phyloP scores from a whole-genome alignment of 2,113 vertebrate genomes.

The Xenopus tropicalis region UCB_Xtro_10.0 CM004447.2:8316501-8317000 shows the following conservation, averaged over 20 bases:
- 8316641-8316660: slow-evolving; percentile 69
- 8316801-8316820: slow-evolving; percentile 37
- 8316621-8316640: slow-evolving; percentile 64
- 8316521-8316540: too few relatives aligned
- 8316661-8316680: slow-evolving; percentile 68
- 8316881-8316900: too few relatives aligned
- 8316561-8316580: too few relatives aligned
- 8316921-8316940: too few relatives aligned
- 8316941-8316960: too few relatives aligned
- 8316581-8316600: slow-evolving; percentile 5
- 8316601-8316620: slow-evolving; percentile 55
- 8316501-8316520: too few relatives aligned
- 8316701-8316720: slow-evolving; percentile 64
- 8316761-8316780: slow-evolving; percentile 66
- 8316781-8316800: slow-evolving; percentile 64
- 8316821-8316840: background rate
- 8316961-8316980: too few relatives aligned
- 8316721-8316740: slow-evolving; percentile 56
- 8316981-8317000: too few relatives aligned
- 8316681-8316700: slow-evolving; percentile 63
- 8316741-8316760: slow-evolving; percentile 53
- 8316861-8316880: too few relatives aligned
- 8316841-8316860: background rate
- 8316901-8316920: too few relatives aligned
- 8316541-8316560: too few relatives aligned